Evolutionary conservation across 2,888 invertebrate genomes (phyloP).

Genomic region (Odontocolon sp.): DNA sequence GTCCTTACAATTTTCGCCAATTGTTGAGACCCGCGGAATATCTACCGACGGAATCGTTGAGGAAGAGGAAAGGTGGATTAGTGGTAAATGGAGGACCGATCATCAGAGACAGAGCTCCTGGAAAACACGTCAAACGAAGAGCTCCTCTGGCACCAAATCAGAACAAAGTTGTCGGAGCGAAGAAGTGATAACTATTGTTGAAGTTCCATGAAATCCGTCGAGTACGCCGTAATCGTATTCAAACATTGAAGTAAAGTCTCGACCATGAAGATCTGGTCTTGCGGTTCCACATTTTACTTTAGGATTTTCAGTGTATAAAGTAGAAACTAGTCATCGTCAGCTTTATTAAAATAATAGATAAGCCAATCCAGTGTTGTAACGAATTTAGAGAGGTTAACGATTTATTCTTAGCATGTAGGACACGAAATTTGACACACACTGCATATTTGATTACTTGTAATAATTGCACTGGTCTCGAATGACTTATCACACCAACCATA

Average conservation of each 20-base stretch:
- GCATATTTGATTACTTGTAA: not conserved
- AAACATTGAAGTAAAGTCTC: not conserved
- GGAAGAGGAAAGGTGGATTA: constrained; percentile 84
- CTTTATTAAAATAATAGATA: constrained; percentile 47
- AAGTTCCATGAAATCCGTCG: constrained; percentile 1
- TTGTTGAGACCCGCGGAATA: constrained; percentile 85
- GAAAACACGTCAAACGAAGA: constrained; percentile 75
- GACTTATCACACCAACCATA: not conserved
- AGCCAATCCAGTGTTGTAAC: constrained; percentile 9
- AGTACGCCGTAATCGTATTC: not conserved
- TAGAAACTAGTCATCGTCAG: constrained; percentile 63
- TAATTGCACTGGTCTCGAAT: constrained; percentile 10
- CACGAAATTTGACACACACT: not conserved
- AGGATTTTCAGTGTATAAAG: constrained; percentile 28
- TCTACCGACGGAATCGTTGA: constrained; percentile 86
- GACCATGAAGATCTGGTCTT: too few relatives aligned
- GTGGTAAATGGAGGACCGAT: constrained; percentile 64
- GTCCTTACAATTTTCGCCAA: constrained; percentile 87
- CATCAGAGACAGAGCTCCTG: constrained; percentile 68
- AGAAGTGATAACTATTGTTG: constrained; percentile 19
- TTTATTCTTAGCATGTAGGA: not conserved
- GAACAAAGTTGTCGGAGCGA: constrained; percentile 56
- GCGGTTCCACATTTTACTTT: not conserved
- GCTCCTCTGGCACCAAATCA: constrained; percentile 74
- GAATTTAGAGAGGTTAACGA: not conserved